Base-by-base conservation (phyloP, 1,140 invertebrate genomes). In the Drosophila carrolli region DNA sequence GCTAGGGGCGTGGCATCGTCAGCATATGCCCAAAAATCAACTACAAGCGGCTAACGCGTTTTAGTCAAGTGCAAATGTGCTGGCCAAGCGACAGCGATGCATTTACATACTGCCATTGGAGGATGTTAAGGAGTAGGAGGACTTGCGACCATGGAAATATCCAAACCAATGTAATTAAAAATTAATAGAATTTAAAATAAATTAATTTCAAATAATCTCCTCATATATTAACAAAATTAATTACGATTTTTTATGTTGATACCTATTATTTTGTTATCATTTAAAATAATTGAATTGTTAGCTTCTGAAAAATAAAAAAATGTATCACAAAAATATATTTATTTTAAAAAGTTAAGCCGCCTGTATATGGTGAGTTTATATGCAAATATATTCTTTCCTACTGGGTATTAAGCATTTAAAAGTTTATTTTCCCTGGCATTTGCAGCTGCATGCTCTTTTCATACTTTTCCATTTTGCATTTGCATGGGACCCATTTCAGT, bases 391-490 rank as follows among this genome's bases (percentile, higher is more conserved):
- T 32, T 37, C 38, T 16, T 13, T 76, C 29, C 51, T 7, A 37
- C 50, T 48, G n/a, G 38, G 38, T 48, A 56, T 13, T 44, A 57
- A 46, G 58, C 73, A 74, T 85, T 85, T 81, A 74, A 88, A 86
- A 62, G 88, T 79, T 76, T 82, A 79, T 88, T 88, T 76, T 60
- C n/a, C 35, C 58, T 47, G 46, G 46, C 46, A 35, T 6, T 48
- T 58, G 47, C 54, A 58, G 35, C 40, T 43, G 41, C 48, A 27
- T 27, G 54, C 47, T 65, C 70, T 66, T 79, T 86, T 86, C 59
- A 88, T 88, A 79, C 59, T 83, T 88, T 88, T 73, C 71, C 83
- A 88, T 72, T 82, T 88, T 66, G 59, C 83, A 88, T 75, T 88
- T 86, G 58, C 75, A 48, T 44, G 59, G 53, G 68, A 82, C 73